Conservation (phyloP, 2,888 invertebrate species). For the Tromatobia lineatoria region DNA sequence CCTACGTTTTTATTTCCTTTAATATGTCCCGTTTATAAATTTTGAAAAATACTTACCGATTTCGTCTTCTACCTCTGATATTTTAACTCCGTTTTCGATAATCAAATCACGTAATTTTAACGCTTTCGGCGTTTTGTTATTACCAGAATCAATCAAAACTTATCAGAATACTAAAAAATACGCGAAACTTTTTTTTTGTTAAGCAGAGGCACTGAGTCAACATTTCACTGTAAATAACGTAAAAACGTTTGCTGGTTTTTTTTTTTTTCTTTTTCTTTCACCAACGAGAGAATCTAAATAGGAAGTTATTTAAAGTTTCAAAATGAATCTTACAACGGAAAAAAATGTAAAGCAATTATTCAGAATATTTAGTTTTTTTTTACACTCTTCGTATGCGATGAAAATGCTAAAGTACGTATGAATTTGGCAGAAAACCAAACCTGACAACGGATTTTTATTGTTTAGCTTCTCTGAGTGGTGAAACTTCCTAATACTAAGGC, state of each 20-base stretch:
- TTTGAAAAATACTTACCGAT: neutral
- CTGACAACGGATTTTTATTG: neutral
- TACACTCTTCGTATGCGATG: too few species aligned
- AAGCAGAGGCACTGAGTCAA: neutral
- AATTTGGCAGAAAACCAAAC: too few species aligned
- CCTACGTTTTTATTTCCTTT: too few species aligned
- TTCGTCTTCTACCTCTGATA: neutral
- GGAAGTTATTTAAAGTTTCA: too few species aligned
- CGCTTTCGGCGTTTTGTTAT: neutral
- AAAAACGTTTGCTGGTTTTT: neutral
- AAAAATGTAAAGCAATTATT: too few species aligned
- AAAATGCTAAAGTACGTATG: too few species aligned
- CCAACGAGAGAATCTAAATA: too few species aligned
- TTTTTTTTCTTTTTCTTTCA: too few species aligned
- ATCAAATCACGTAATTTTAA: neutral
- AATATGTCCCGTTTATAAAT: neutral
- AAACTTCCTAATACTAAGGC: too few species aligned
- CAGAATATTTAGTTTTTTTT: too few species aligned
- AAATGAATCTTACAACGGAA: too few species aligned
- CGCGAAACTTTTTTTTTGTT: neutral
- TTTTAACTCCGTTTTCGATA: neutral
- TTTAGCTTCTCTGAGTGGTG: neutral
- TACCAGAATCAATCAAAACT: neutral
- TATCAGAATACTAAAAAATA: neutral
- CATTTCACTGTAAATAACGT: constrained; percentile 32